These are phyloP conservation scores for Misgurnus mizolepis DNA, from an alignment of 2,113 vertebrate genomes.

Conservation along the genomic window DNA sequence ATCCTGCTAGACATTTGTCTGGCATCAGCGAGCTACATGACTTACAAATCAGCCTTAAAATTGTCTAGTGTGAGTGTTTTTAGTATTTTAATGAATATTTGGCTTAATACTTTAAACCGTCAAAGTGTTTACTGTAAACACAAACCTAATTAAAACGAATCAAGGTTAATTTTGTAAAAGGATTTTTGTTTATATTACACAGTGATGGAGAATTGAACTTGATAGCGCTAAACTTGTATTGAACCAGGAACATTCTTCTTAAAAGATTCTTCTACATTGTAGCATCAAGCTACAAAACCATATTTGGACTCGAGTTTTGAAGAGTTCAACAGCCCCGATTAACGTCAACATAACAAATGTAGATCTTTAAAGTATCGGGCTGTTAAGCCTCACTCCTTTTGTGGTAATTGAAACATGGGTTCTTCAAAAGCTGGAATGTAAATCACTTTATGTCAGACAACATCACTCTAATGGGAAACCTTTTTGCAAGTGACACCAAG, in stretches of 20 bases:
- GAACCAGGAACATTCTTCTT: background rate
- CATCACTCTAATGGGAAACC: conserved; percentile 20
- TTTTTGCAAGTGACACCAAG: conserved; percentile 24
- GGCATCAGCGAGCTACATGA: too few relatives aligned
- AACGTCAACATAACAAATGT: conserved; percentile 1
- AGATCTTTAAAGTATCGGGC: conserved; percentile 14
- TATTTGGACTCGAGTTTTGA: conserved; percentile 9
- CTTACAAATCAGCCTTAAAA: too few relatives aligned
- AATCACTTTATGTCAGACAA: conserved; percentile 29
- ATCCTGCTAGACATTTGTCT: too few relatives aligned
- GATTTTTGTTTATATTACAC: too few relatives aligned
- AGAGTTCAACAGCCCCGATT: background rate
- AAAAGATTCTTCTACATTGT: background rate
- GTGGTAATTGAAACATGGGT: conserved; percentile 30
- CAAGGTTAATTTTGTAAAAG: too few relatives aligned
- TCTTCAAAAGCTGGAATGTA: conserved; percentile 28
- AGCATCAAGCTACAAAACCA: background rate
- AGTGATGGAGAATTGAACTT: too few relatives aligned
- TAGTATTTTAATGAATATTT: too few relatives aligned
- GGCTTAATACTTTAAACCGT: too few relatives aligned
- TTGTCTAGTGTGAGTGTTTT: too few relatives aligned
- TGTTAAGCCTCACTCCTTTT: conserved; percentile 13
- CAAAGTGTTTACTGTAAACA: too few relatives aligned
- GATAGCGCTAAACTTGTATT: too few relatives aligned
- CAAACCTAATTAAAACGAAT: too few relatives aligned